These are phyloP conservation scores for Acanthurus tractus DNA, from an alignment of 2,797 vertebrate genomes.

Conservation along the genomic window DNA sequence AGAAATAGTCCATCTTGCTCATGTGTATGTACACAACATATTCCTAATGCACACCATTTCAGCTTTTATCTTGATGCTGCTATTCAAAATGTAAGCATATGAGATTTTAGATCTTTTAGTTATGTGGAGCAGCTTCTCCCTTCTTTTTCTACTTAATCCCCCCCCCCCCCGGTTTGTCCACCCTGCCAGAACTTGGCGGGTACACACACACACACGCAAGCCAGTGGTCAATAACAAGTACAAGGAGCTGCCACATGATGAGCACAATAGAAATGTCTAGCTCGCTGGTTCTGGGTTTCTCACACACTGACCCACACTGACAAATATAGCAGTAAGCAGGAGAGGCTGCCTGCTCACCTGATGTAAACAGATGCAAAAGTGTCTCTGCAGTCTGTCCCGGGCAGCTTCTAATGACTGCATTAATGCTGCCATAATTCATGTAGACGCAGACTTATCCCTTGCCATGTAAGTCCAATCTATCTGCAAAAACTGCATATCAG, in stretches of 20 bases:
- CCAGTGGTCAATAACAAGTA: not conserved
- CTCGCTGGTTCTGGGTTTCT: not conserved
- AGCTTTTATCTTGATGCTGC: conserved; percentile 2
- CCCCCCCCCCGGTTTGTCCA: conserved; percentile 15
- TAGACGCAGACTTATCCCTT: not conserved
- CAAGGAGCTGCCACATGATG: conserved; percentile 1
- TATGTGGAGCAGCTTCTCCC: not conserved
- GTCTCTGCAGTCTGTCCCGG: conserved; percentile 42
- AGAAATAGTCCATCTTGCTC: conserved; percentile 6
- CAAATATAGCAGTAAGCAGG: conserved; percentile 1
- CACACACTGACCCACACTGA: not conserved
- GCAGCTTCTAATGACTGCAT: conserved; percentile 42
- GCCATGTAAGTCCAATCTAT: not conserved
- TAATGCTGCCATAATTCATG: not conserved
- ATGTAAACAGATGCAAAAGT: conserved; percentile 22
- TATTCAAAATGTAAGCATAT: conserved; percentile 27
- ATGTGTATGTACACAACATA: not conserved
- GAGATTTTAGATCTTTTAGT: conserved; percentile 6
- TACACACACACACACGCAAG: not conserved
- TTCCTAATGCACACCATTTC: not conserved
- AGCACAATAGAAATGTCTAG: conserved; percentile 7
- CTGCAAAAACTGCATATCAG: too few relatives aligned
- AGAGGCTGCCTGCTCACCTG: conserved; percentile 15
- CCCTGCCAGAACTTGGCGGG: not conserved
- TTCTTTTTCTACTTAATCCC: not conserved